These are phyloP conservation scores for Tachycineta bicolor DNA, from an alignment of 2,113 vertebrate genomes.

Conservation along the genomic window DNA sequence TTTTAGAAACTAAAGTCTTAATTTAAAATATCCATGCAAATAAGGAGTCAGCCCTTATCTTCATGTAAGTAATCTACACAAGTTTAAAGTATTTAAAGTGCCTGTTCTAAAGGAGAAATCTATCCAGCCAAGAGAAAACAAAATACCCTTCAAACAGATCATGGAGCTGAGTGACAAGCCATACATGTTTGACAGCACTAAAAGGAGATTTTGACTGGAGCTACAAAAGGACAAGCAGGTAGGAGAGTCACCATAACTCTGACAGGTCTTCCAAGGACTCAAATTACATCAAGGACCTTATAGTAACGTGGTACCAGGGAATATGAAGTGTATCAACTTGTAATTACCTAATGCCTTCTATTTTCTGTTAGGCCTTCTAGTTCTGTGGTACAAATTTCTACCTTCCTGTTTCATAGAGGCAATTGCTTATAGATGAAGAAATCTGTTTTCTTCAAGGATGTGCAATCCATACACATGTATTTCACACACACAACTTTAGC, in stretches of 20 bases:
- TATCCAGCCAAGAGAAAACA: neutral
- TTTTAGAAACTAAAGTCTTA: neutral
- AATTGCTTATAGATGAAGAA: neutral
- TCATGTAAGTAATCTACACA: neutral
- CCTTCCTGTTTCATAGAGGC: neutral
- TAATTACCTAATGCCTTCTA: neutral
- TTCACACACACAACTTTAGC: neutral
- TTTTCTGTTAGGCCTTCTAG: neutral
- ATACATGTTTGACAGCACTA: neutral
- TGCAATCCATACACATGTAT: neutral
- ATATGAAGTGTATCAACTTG: neutral
- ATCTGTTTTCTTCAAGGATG: neutral
- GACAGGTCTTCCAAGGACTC: neutral
- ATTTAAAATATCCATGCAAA: neutral
- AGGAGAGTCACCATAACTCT: neutral
- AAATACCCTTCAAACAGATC: neutral
- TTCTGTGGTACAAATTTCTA: neutral
- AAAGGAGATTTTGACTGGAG: neutral
- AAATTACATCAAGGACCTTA: neutral
- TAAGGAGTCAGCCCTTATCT: neutral
- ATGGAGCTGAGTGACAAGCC: neutral
- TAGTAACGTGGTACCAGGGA: neutral
- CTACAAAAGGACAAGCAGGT: neutral
- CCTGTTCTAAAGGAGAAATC: neutral
- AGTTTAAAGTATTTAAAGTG: neutral